phyloP scores from a whole-genome alignment of 2,888 invertebrate genomes.

The Standfussiana lucernea region DNA sequence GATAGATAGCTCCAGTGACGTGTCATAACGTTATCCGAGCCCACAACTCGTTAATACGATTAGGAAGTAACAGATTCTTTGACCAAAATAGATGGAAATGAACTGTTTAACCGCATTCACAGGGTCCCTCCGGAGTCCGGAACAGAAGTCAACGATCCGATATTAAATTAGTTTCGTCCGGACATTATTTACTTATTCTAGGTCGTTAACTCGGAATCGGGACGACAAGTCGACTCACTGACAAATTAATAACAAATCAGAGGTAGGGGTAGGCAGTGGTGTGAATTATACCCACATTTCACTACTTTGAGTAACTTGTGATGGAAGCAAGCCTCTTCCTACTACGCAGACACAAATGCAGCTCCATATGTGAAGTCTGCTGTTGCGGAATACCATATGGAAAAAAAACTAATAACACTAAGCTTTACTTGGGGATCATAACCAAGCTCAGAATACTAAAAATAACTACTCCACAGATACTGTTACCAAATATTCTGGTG shows the following conservation, averaged over 20 bases:
- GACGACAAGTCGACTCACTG: constrained; percentile 3
- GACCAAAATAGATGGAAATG: constrained; percentile 41
- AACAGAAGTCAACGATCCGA: constrained; percentile 47
- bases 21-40: neutral
- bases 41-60: constrained; percentile 17
- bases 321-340: neutral
- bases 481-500: constrained; percentile 94
- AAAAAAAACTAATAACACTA: neutral
- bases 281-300: neutral
- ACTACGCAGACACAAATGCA: neutral
- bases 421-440: neutral
- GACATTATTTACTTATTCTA: constrained; percentile 48
- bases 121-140: constrained; percentile 35
- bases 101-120: constrained; percentile 34
- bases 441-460: neutral
- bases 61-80: constrained; percentile 41
- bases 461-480: constrained; percentile 87
- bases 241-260: neutral
- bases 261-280: neutral
- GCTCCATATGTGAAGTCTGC: neutral
- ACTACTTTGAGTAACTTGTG: neutral
- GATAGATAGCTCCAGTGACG: neutral
- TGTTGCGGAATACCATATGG: neutral
- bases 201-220: constrained; percentile 40
- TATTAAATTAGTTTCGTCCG: constrained; percentile 51